Conservation (phyloP, 2,113 vertebrate genomes). For the Sphyrna mokarran region DNA sequence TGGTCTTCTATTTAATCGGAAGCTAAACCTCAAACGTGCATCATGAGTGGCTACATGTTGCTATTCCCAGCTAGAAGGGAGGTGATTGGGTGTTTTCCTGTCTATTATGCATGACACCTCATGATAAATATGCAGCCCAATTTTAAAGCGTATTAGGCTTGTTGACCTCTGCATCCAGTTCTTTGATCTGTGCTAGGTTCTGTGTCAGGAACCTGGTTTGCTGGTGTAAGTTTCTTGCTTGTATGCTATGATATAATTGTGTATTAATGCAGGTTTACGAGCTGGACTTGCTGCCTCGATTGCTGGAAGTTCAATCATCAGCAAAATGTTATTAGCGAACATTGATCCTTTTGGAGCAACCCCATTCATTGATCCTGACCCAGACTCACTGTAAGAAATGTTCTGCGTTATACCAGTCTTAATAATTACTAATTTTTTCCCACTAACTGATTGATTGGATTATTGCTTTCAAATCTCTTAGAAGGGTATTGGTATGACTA, state of each 20-base stretch:
- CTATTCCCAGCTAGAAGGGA: background rate
- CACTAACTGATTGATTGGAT: background rate
- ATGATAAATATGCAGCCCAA: background rate
- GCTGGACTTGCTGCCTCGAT: constrained; percentile 94
- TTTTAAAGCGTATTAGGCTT: background rate
- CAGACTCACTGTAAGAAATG: constrained; percentile 83
- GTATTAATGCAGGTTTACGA: constrained; percentile 66
- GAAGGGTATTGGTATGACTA: background rate
- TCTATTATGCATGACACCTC: background rate
- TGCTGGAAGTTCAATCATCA: constrained; percentile 96
- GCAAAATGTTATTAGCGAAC: constrained; percentile 96
- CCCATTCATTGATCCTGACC: constrained; percentile 90
- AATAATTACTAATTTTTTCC: background rate
- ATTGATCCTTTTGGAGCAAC: constrained; percentile 93
- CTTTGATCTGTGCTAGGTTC: background rate
- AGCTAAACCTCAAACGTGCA: background rate
- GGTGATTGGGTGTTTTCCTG: background rate
- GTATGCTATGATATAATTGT: background rate
- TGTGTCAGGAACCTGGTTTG: background rate
- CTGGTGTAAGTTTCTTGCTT: background rate
- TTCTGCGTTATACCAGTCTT: constrained; percentile 17
- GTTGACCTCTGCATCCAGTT: background rate
- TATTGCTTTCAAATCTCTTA: background rate
- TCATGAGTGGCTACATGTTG: background rate
- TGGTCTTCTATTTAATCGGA: background rate